These are phyloP conservation scores for Hydra vulgaris DNA, from an alignment of 30 jellyfish, hydroid and myxozoan species.

Conservation along the genomic window DNA sequence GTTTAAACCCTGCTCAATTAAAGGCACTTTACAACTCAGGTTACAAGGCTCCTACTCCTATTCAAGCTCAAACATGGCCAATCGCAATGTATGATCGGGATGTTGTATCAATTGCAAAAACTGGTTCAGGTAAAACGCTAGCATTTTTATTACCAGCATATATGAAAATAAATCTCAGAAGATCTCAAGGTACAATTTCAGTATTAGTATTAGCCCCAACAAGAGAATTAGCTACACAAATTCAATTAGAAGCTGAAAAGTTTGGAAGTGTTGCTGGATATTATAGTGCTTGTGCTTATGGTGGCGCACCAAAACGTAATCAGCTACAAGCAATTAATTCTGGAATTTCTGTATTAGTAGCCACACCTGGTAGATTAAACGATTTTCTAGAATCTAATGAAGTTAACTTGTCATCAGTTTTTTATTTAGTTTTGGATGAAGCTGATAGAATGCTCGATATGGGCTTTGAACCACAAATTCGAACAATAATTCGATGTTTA, in stretches of 20 bases:
- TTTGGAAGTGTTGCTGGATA: conserved; percentile 35
- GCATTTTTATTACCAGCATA: conserved; percentile 30
- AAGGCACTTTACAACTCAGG: conserved; percentile 18
- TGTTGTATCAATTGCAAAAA: conserved; percentile 31
- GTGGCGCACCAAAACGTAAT: conserved; percentile 29
- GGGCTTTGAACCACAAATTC: conserved; percentile 37
- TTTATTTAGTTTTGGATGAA: conserved; percentile 28
- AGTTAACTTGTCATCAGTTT: conserved; percentile 18
- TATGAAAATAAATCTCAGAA: conserved; percentile 11
- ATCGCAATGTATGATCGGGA: conserved; percentile 26
- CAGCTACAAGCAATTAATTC: conserved; percentile 18
- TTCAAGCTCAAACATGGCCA: conserved; percentile 39
- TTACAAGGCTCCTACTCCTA: conserved; percentile 26
- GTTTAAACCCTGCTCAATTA: conserved; percentile 11
- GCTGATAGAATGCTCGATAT: conserved; percentile 33
- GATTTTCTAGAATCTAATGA: conserved; percentile 21
- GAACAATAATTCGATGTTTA: conserved; percentile 13
- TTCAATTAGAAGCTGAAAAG: conserved; percentile 34
- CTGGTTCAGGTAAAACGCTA: conserved; percentile 30
- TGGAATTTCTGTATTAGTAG: conserved; percentile 26
- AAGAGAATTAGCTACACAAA: conserved; percentile 30
- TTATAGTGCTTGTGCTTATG: conserved; percentile 30
- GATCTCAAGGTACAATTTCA: background rate
- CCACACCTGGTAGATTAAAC: conserved; percentile 27
- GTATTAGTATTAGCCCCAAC: conserved; percentile 32